Evolutionary conservation across 1,140 invertebrate genomes (phyloP), one percentile per base, ranked within the genome.

Genomic region (Mizuhopecten yessoensis): DNA sequence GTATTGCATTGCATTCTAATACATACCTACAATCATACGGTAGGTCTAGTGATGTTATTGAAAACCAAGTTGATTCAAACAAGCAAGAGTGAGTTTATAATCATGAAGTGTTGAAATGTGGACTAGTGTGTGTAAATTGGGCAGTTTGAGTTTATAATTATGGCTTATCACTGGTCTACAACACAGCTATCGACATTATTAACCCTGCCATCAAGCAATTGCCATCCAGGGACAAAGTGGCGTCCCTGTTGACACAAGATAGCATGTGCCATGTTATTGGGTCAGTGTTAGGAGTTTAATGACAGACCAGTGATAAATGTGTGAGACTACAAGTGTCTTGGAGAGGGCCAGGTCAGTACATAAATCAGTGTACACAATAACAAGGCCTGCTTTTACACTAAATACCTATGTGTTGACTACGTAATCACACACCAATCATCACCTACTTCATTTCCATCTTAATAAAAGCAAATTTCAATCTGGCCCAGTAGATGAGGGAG

Each of bases 181-280:
- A n/a, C 57, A 75, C 0, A 1, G 57, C 29, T 75, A 75, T 75
- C 57, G 29, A 13, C 57, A 29, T 75, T 75, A 75, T 75, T 75
- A 75, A 75, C 57, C 57, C 57, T 29, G n/a, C 57, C 57, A 75
- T 75, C 57, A 75, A 75, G 57, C 57, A 75, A 75, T 75, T 75
- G 57, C 57, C 57, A 75, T 75, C 57, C 29, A 1, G 1, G 57
- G 57, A 75, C 57, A 75, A 75, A 29, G 57, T 75, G 57, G 57
- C 11, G 23, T 75, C 57, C 57, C 15, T 75, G 57, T 75, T 75
- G n/a, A 75, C 57, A 75, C 57, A 29, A 75, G 57, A 75, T 75
- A 75, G 11, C 57, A 29, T 75, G 57, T 29, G 23, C 57, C n/a
- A 75, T 75, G 23, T 75, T n/a, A 75, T 17, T 29, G 57, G 57